Conservation (phyloP, 2,113 vertebrate species). For the Pipa parva region DNA sequence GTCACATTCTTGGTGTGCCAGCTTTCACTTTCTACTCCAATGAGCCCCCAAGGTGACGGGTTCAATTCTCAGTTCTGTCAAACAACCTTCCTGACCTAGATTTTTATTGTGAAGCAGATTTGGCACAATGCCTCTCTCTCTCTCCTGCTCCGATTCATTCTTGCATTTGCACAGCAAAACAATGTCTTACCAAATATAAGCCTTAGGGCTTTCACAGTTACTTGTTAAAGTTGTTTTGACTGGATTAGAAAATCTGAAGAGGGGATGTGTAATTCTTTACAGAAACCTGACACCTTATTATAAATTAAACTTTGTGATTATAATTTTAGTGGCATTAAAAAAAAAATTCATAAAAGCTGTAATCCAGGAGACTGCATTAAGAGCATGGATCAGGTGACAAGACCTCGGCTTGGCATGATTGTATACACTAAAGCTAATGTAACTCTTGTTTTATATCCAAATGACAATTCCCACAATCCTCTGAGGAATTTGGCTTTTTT, state of each 20-base stretch:
- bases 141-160: constrained; percentile 48
- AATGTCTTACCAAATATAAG: constrained; percentile 43
- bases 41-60: constrained; percentile 79
- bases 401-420: no score
- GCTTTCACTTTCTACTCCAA: constrained; percentile 54
- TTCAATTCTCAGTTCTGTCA: constrained; percentile 71
- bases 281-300: constrained; percentile 23
- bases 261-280: constrained; percentile 1
- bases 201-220: constrained; percentile 18
- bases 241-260: constrained; percentile 41
- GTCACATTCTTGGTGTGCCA: constrained; percentile 39
- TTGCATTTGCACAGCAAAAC: constrained; percentile 46
- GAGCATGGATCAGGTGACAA: neutral
- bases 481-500: no score
- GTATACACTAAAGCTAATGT: no score
- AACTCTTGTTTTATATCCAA: no score
- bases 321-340: constrained; percentile 4
- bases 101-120: constrained; percentile 54
- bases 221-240: constrained; percentile 34
- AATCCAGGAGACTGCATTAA: neutral
- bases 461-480: no score
- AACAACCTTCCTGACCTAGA: constrained; percentile 82
- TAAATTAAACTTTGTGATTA: neutral
- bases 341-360: neutral
- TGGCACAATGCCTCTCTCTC: constrained; percentile 55